Conservation (phyloP, 1,140 invertebrate genomes). For the Drosophila punjabiensis region DNA sequence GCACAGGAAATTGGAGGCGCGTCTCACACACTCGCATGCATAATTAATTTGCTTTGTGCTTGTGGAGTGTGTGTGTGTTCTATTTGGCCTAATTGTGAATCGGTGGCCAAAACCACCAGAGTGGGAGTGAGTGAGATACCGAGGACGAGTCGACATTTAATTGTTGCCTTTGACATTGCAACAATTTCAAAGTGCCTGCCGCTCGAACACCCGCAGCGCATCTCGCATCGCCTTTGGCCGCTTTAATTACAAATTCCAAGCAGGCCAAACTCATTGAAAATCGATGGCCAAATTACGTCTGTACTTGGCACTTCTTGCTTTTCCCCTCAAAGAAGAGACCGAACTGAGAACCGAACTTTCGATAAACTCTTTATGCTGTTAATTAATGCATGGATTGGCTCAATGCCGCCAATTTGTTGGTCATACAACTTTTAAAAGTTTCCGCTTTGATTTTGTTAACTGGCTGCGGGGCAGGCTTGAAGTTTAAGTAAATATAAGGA, state of each 20-base stretch:
- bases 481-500: not conserved
- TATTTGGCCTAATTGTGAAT: constrained; percentile 72
- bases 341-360: constrained; percentile 39
- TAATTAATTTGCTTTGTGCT: constrained; percentile 68
- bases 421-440: constrained; percentile 16
- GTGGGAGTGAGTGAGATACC: constrained; percentile 19
- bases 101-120: constrained; percentile 52
- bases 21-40: constrained; percentile 55
- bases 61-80: constrained; percentile 22
- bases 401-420: constrained; percentile 15
- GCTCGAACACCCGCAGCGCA: constrained; percentile 1
- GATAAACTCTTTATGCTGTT: constrained; percentile 47
- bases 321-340: not conserved
- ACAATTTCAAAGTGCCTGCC: constrained; percentile 52
- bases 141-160: constrained; percentile 43
- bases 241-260: constrained; percentile 68
- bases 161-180: constrained; percentile 77
- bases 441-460: constrained; percentile 18
- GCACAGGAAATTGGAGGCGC: constrained; percentile 69
- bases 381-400: constrained; percentile 42
- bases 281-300: constrained; percentile 36
- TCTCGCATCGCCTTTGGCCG: constrained; percentile 17
- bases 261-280: constrained; percentile 30
- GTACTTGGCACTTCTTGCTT: constrained; percentile 7
- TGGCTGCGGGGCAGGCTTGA: not conserved